phyloP scores from a whole-genome alignment of 2,797 vertebrate species.

The Phrynocephalus forsythii region DNA sequence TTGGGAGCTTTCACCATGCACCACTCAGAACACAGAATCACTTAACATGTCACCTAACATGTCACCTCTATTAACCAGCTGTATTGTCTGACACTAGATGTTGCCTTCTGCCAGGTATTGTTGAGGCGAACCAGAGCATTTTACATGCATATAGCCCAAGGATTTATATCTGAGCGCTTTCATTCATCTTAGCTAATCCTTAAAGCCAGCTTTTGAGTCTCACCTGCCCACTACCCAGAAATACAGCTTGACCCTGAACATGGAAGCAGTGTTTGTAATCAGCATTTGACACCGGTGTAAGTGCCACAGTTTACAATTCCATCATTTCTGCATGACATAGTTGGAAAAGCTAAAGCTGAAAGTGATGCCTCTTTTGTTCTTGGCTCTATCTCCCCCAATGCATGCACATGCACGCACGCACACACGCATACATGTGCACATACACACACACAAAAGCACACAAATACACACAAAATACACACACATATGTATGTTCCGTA shows the following conservation, averaged over 20 bases:
- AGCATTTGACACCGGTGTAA: constrained; percentile 22
- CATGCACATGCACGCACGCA: not conserved
- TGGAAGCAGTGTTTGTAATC: not conserved
- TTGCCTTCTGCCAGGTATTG: constrained; percentile 7
- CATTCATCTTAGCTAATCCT: constrained; percentile 34
- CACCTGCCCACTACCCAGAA: not conserved
- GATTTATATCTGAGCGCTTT: constrained; percentile 34
- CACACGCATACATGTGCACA: not conserved
- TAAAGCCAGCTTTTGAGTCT: constrained; percentile 36
- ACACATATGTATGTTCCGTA: not conserved
- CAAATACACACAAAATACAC: not conserved
- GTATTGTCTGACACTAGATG: not conserved
- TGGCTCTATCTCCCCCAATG: not conserved
- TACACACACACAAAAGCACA: no score
- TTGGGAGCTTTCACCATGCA: not conserved
- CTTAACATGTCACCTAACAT: not conserved
- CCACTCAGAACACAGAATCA: not conserved
- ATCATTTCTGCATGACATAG: constrained; percentile 31
- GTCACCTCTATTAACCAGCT: not conserved
- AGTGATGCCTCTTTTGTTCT: constrained; percentile 6
- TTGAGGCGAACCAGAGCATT: constrained; percentile 35
- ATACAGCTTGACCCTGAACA: constrained; percentile 21
- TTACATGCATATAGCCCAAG: constrained; percentile 8
- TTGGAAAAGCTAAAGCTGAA: not conserved
- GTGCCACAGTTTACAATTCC: constrained; percentile 17